Base-by-base conservation (phyloP, 2,888 invertebrate genomes). In the Drosophila seclusa region DNA sequence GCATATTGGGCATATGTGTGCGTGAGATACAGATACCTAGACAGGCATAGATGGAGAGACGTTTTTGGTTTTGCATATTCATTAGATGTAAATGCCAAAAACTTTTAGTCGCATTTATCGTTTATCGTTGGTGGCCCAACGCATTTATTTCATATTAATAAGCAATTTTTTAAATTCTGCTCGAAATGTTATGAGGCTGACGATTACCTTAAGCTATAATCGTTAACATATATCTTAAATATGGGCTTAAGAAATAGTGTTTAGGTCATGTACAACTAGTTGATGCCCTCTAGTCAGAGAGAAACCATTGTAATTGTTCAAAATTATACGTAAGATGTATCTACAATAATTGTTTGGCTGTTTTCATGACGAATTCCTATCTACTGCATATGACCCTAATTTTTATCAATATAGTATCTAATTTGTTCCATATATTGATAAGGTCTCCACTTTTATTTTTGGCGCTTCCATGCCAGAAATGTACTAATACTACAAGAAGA, bases 141-240 rank as follows among this genome's bases (percentile, higher is more conserved):
- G 85, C 79, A 85, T 85, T 85, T 87, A 79, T 87, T 89, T 85
- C 73, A 79, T 73, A 85, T 85, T 89, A 85, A 89, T 85, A 85
- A 85, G 85, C 89, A 71, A 85, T 85, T 87, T 84, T 89, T 85
- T 82, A 76, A 68, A 55, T 62, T 73, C 74, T 70, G 69, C 76
- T 83, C 81, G 81, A 76, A 73, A 89, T 89, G 82, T 87, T 83
- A 89, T 76, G 64, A 76, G 74, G 59, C 78, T 68, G 68, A 68
- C 68, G 78, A 78, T 78, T 78, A 78, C 58, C 55, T 65, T 62
- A 68, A 68, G 71, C 80, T 50, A 78, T 80, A 78, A 80, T 78
- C 78, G 80, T 78, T 78, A 80, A 80, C 80, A 80, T 80, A 78
- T 80, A 76, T 79, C 65, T 62, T 50, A 32, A 72, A 65, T 24